Evolutionary conservation across 2,113 vertebrate species (phyloP).

Genomic region (Terrapene triunguis): DNA sequence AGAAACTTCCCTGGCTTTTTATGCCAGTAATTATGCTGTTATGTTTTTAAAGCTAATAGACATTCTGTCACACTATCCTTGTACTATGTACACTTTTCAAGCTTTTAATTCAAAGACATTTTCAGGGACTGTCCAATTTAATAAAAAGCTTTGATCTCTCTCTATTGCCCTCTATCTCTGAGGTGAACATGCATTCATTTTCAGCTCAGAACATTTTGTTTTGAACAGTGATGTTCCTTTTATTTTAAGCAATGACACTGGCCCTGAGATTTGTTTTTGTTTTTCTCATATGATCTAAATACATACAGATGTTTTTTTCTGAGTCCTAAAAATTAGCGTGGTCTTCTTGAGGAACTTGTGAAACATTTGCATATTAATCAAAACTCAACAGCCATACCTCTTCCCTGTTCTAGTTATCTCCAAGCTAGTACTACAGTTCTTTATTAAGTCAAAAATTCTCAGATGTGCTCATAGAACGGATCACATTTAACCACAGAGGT

Average conservation of each 20-base stretch:
- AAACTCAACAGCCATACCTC: neutral
- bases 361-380: neutral
- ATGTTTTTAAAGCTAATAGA: neutral
- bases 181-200: slow-evolving; percentile 6
- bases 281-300: neutral
- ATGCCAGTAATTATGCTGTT: neutral
- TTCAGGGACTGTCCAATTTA: neutral
- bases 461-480: neutral
- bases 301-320: neutral
- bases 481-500: neutral
- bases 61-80: neutral
- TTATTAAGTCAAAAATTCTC: neutral
- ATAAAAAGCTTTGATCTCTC: neutral
- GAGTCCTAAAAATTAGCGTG: neutral
- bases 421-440: neutral
- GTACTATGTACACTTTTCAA: neutral
- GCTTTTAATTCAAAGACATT: neutral
- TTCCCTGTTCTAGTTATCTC: neutral
- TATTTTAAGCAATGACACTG: neutral
- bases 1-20: neutral
- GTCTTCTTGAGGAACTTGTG: neutral
- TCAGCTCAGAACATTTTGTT: neutral
- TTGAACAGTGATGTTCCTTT: neutral
- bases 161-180: neutral
- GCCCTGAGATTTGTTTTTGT: neutral